Evolutionary conservation across 2,888 invertebrate genomes (phyloP), one percentile per base, ranked within the genome.

Genomic region (Phasia obesa): DNA sequence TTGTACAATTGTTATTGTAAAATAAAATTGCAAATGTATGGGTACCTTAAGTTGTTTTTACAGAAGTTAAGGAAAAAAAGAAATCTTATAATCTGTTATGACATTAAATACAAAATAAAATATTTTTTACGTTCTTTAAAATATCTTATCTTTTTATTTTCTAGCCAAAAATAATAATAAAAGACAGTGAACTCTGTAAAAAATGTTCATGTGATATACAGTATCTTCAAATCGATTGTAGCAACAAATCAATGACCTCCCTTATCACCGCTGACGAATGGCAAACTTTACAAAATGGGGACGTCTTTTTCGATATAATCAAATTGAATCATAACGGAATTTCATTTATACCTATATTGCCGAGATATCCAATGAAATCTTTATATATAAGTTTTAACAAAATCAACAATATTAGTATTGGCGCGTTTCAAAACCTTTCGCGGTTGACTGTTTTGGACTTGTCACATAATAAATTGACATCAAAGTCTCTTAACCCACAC

Each of bases 381-480:
- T 88, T 96, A 27, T 94, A 94, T 86, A 91, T 96, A 6, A 93
- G 93, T 0, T 89, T 93, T 67, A 95, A 95, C 89, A 91, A 91
- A 53, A 95, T 97, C n/a, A 92, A 91, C 4, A 88, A 88, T 9
- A 95, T 97, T 60, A 93, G 93, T 6, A 90, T 92, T 15, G 92
- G 91, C 0, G 94, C 94, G 19, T 97, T 97, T 88, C 92, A 91
- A 78, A 92, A 94, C 80, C 89, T 96, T 9, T 93, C 93, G 57
- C 92, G 93, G 57, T 92, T 97, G 89, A 91, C 91, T 0, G 93
- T 92, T 2, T 87, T 97, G 57, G 94, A 96, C 89, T 90, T 97
- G 83, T 95, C 95, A 76, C 89, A 94, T 81, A 97, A 97, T 86
- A 92, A 93, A 55, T 90, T 97, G 23, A 93, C 93, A 0, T 90